phyloP scores from a whole-genome alignment of 2,888 invertebrate genomes.

The Tipula lateralis region DNA sequence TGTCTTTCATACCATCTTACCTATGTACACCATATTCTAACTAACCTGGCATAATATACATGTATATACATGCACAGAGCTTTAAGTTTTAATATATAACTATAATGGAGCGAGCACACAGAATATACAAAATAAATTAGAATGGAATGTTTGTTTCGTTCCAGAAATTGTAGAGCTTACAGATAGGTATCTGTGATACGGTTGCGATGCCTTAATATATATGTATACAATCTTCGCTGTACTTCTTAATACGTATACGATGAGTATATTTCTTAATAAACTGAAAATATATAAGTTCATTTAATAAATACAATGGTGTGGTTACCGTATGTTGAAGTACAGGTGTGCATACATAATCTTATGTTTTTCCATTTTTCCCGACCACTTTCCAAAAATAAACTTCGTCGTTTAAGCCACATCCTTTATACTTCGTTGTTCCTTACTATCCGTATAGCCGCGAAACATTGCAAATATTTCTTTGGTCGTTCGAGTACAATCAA shows the following conservation, averaged over 20 bases:
- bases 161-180: not conserved
- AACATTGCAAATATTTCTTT: too few relatives aligned
- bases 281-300: not conserved
- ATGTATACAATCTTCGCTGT: not conserved
- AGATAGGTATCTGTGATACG: not conserved
- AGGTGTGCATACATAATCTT: too few relatives aligned
- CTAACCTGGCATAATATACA: not conserved
- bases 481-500: too few relatives aligned
- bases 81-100: not conserved
- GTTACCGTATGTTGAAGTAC: too few relatives aligned
- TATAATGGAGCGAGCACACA: not conserved
- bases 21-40: not conserved
- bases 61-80: not conserved
- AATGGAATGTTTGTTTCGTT: not conserved
- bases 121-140: not conserved
- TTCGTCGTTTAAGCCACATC: too few relatives aligned
- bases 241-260: not conserved
- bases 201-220: not conserved
- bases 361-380: too few relatives aligned
- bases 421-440: too few relatives aligned
- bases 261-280: not conserved
- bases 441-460: too few relatives aligned
- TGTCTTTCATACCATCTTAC: not conserved
- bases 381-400: too few relatives aligned
- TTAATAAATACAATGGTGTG: too few relatives aligned